Evolutionary conservation across 2,113 vertebrate genomes (phyloP).

Genomic region (Choloepus hoffmanni): DNA sequence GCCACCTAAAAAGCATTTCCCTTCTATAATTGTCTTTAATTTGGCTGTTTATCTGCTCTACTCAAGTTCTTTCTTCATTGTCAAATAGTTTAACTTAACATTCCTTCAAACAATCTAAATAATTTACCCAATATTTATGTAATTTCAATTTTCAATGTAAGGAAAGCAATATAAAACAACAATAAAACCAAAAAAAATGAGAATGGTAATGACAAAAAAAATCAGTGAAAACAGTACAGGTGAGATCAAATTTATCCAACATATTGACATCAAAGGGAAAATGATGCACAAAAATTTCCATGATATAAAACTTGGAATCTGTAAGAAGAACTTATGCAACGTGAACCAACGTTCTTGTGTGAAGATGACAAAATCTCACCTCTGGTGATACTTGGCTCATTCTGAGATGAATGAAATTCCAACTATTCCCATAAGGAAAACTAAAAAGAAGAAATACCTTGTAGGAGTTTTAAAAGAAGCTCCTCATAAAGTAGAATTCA

Average conservation of each 20-base stretch:
- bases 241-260: neutral
- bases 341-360: neutral
- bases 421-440: too few species aligned
- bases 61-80: neutral
- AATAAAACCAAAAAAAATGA: neutral
- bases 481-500: neutral
- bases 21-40: neutral
- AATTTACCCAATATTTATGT: neutral
- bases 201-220: neutral
- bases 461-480: neutral
- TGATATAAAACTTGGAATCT: neutral
- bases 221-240: neutral
- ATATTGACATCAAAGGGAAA: neutral
- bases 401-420: neutral
- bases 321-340: neutral
- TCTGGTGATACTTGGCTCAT: neutral
- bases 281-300: neutral
- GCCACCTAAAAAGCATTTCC: neutral
- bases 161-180: neutral
- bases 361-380: neutral
- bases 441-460: neutral
- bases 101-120: neutral
- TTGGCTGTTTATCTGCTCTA: neutral
- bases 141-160: neutral
- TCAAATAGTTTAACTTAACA: neutral